A percentile compares a stretch with the other conserved stretches of the same genome.
Conservation (phyloP, 2,888 invertebrate species). For the Archaeoteleia sp. region DNA sequence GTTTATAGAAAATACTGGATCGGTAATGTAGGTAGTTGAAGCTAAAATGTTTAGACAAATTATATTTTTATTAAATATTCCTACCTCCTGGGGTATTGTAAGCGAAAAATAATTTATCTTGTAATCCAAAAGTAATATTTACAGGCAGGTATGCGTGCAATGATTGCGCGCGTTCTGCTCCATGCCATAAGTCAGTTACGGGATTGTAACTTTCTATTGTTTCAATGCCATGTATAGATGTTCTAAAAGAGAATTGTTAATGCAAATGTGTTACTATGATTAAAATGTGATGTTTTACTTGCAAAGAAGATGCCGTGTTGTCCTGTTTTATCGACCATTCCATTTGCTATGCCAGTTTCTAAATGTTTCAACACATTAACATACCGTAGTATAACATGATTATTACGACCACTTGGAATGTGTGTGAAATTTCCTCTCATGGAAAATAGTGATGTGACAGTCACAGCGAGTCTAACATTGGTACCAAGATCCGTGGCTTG, state of each 20-base stretch:
- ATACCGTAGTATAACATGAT: constrained; percentile 80
- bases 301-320: too few relatives aligned
- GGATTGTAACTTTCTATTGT: constrained; percentile 79
- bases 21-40: too few relatives aligned
- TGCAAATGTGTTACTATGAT: too few relatives aligned
- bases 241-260: constrained; percentile 66
- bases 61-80: background rate
- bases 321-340: too few relatives aligned
- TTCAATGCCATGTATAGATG: constrained; percentile 77
- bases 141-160: constrained; percentile 81
- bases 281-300: too few relatives aligned
- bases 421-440: constrained; percentile 83
- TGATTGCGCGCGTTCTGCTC: constrained; percentile 82
- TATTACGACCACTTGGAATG: constrained; percentile 76
- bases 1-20: too few relatives aligned
- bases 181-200: constrained; percentile 80
- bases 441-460: constrained; percentile 78
- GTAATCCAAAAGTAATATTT: constrained; percentile 73
- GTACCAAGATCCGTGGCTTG: constrained; percentile 80
- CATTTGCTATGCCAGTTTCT: constrained; percentile 14
- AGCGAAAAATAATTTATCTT: constrained; percentile 66
- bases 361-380: too few relatives aligned
- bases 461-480: constrained; percentile 78
- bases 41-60: background rate
- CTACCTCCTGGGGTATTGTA: constrained; percentile 69